phyloP scores from a whole-genome alignment of 2,113 vertebrate genomes.

The Taxidea taxus region DNA sequence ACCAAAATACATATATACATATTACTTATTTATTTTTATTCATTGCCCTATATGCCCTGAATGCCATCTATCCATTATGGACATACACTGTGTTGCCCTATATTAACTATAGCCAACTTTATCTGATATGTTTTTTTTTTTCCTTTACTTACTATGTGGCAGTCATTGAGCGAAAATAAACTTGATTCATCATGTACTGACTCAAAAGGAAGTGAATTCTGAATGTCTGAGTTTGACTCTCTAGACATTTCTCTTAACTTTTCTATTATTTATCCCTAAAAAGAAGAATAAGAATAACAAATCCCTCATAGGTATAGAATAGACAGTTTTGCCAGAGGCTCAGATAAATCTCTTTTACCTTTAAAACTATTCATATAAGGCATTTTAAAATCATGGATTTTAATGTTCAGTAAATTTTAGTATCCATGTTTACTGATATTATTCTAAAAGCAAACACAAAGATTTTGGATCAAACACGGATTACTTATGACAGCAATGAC shows the following conservation, averaged over 20 bases:
- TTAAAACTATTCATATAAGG: background rate
- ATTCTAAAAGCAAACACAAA: background rate
- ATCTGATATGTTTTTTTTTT: background rate
- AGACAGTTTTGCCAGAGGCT: background rate
- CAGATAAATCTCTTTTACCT: background rate
- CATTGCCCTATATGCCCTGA: background rate
- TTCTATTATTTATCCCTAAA: background rate
- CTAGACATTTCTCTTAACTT: background rate
- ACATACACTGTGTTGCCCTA: background rate
- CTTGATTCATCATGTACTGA: background rate
- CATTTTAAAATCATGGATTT: background rate
- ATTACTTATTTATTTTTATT: background rate
- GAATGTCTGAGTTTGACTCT: background rate
- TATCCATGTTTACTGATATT: background rate
- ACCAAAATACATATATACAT: background rate
- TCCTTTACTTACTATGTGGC: background rate
- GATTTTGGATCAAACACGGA: background rate
- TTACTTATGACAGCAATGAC: background rate
- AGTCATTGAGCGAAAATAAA: background rate
- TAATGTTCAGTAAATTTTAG: background rate
- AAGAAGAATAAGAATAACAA: background rate
- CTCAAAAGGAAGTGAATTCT: background rate
- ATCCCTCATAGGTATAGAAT: background rate
- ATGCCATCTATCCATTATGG: background rate
- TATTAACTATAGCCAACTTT: background rate